Evolutionary conservation across 2,888 invertebrate species (phyloP).

Genomic region (Malachius bipustulatus): DNA sequence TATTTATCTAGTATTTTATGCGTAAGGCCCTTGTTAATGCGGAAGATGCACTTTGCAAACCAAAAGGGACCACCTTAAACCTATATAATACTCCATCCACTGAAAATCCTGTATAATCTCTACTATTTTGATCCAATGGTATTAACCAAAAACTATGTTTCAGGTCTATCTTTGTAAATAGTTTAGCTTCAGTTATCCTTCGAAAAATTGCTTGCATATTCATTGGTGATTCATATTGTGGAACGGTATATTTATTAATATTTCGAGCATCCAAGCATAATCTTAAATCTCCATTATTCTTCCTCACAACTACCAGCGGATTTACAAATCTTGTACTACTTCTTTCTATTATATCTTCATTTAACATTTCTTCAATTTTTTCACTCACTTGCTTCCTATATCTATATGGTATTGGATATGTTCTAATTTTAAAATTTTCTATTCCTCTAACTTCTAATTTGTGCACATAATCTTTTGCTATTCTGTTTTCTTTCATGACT

Average conservation of each 20-base stretch:
- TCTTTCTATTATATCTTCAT: too few relatives aligned
- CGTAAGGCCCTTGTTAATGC: constrained; percentile 7
- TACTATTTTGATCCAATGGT: constrained; percentile 2
- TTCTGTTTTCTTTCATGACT: too few relatives aligned
- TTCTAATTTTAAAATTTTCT: too few relatives aligned
- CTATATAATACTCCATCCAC: too few relatives aligned
- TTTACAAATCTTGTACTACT: neutral
- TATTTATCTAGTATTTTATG: constrained; percentile 9
- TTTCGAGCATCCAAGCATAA: constrained; percentile 6
- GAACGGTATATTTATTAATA: neutral
- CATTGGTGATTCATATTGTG: constrained; percentile 6
- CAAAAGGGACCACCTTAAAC: constrained; percentile 9
- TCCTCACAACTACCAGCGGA: too few relatives aligned
- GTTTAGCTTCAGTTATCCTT: constrained; percentile 4
- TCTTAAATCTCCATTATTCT: constrained; percentile 2
- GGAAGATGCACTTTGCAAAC: constrained; percentile 9
- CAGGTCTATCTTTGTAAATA: constrained; percentile 7
- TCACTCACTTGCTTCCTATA: too few relatives aligned
- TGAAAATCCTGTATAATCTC: constrained; percentile 9
- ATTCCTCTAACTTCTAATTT: too few relatives aligned
- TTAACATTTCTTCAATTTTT: too few relatives aligned
- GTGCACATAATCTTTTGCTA: too few relatives aligned
- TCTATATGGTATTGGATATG: too few relatives aligned
- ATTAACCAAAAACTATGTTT: constrained; percentile 10
- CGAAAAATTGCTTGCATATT: constrained; percentile 7